Evolutionary conservation across 2,888 invertebrate genomes (phyloP).

Genomic region (Netelia fuscicornis): DNA sequence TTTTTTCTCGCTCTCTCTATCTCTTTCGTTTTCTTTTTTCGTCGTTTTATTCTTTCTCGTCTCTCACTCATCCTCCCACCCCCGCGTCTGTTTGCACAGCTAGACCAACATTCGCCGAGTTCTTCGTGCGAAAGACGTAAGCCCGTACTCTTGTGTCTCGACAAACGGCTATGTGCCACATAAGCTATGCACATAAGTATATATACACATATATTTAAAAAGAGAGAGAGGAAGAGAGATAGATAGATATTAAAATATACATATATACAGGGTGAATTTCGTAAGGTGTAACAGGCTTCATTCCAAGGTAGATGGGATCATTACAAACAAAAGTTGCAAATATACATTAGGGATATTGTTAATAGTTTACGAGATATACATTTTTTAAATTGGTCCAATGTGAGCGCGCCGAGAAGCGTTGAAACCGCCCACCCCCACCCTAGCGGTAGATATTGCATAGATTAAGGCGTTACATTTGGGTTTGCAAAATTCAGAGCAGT

Average conservation of each 20-base stretch:
- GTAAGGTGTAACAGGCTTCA: too few species aligned
- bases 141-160: constrained; percentile 46
- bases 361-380: too few species aligned
- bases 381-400: too few species aligned
- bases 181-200: constrained; percentile 16
- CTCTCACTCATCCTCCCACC: constrained; percentile 29
- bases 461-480: too few species aligned
- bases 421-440: too few species aligned
- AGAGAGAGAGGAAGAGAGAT: background rate
- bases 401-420: too few species aligned
- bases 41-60: constrained; percentile 38
- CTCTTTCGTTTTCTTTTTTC: background rate
- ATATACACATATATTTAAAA: background rate
- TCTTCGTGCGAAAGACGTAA: constrained; percentile 58
- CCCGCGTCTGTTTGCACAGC: constrained; percentile 78
- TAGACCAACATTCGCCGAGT: constrained; percentile 76
- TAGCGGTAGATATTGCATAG: too few species aligned
- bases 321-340: too few species aligned
- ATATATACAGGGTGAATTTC: background rate
- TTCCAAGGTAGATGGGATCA: too few species aligned
- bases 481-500: too few species aligned
- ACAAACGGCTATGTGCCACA: constrained; percentile 15
- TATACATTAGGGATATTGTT: too few species aligned
- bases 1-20: background rate
- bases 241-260: background rate